Percentiles rank a stretch among this genome's conserved stretches.
phyloP scores from a whole-genome alignment of 2,888 invertebrate genomes.

The Mesorhabditis sp. region DNA sequence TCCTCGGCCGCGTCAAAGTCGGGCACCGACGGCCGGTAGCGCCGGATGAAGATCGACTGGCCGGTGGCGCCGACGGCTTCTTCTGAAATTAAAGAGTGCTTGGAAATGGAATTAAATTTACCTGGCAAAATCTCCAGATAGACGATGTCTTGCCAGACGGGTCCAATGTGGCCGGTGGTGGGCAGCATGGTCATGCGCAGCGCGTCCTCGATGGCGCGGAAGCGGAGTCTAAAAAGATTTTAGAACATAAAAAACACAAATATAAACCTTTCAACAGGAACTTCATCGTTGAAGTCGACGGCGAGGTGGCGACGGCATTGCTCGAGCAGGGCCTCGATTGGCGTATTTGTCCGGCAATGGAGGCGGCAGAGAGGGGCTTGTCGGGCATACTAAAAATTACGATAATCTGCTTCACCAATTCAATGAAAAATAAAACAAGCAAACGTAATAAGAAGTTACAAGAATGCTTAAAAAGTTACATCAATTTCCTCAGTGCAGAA shows the following conservation, averaged over 20 bases:
- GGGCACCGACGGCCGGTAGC: conserved; percentile 29
- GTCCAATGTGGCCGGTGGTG: no score
- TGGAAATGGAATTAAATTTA: no score
- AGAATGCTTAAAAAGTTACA: not conserved
- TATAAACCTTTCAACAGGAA: not conserved
- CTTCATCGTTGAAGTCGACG: not conserved
- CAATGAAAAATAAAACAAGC: no score
- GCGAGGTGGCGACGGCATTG: not conserved
- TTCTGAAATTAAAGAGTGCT: conserved; percentile 9
- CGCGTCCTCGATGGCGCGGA: no score
- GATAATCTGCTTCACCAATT: no score
- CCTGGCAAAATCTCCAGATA: no score
- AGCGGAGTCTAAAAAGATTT: no score
- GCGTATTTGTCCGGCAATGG: not conserved
- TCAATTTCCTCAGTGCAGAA: conserved; percentile 31
- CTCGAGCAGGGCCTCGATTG: not conserved
- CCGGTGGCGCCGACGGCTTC: conserved; percentile 23
- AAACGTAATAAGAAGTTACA: not conserved
- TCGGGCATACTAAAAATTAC: not conserved
- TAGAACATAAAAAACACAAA: no score
- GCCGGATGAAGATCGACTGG: conserved; percentile 25
- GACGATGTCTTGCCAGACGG: no score
- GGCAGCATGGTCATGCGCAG: no score
- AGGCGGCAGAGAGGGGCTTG: not conserved
- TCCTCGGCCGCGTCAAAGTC: conserved; percentile 25